Percentiles rank a stretch among this genome's conserved stretches.
Conservation (phyloP, 2,888 invertebrate genomes). For the Drosophila lutescens region DNA sequence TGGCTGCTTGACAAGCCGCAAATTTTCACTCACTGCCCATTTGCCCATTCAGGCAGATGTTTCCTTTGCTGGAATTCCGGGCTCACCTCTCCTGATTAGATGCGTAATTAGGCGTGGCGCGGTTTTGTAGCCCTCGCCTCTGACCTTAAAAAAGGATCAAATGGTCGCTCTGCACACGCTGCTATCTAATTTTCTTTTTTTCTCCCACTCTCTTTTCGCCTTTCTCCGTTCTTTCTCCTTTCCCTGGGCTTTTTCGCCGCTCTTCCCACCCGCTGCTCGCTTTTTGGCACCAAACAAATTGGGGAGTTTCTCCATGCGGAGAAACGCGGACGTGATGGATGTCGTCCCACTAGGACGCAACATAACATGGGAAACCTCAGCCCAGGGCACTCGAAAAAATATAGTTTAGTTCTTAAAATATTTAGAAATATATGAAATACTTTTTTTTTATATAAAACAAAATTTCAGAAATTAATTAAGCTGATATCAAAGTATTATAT, state of each 20-base stretch:
- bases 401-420: not conserved
- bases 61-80: constrained; percentile 4
- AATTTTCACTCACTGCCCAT: constrained; percentile 12
- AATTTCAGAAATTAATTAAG: too few species aligned
- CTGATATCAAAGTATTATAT: too few species aligned
- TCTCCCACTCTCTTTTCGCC: constrained; percentile 17
- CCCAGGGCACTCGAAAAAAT: not conserved
- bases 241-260: constrained; percentile 7
- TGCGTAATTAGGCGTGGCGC: constrained; percentile 69
- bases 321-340: constrained; percentile 69
- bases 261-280: constrained; percentile 57
- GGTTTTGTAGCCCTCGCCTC: constrained; percentile 31
- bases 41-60: constrained; percentile 28
- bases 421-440: not conserved
- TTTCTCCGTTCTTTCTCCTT: constrained; percentile 7
- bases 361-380: constrained; percentile 31
- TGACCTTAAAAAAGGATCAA: constrained; percentile 68
- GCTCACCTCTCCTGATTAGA: constrained; percentile 68
- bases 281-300: constrained; percentile 60
- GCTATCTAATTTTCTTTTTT: constrained; percentile 71
- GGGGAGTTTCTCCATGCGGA: constrained; percentile 51
- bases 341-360: constrained; percentile 32
- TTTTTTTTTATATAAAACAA: too few species aligned
- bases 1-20: constrained; percentile 57
- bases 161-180: constrained; percentile 57